These are phyloP conservation scores for Galendromus occidentalis DNA, from an alignment of 1,140 invertebrate species.

Conservation along the genomic window DNA sequence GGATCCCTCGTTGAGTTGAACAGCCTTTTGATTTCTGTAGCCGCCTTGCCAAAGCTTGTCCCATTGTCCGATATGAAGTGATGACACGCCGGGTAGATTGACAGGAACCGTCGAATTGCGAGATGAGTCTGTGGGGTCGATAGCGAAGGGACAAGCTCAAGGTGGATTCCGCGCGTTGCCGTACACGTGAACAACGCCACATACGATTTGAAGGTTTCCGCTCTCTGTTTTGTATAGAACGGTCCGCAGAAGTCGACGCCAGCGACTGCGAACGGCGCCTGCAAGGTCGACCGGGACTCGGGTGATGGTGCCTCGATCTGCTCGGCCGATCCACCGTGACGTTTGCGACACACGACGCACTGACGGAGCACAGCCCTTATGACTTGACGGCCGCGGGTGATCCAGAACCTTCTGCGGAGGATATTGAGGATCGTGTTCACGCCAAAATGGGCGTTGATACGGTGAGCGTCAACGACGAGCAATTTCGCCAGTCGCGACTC, in stretches of 20 bases:
- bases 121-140: constrained; percentile 26
- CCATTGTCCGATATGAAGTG: constrained; percentile 16
- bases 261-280: background rate
- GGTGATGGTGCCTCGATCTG: constrained; percentile 6
- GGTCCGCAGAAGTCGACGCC: background rate
- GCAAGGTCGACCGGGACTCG: too few relatives aligned
- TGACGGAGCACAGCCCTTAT: background rate
- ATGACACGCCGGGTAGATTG: constrained; percentile 20
- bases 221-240: background rate
- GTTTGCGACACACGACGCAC: background rate
- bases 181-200: constrained; percentile 30
- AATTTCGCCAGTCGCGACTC: too few relatives aligned
- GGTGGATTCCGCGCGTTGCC: constrained; percentile 27
- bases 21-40: constrained; percentile 11
- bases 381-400: background rate
- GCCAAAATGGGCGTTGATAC: background rate
- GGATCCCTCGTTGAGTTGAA: too few relatives aligned
- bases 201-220: constrained; percentile 24
- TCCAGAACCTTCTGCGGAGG: background rate
- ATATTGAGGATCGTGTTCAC: background rate
- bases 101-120: constrained; percentile 26
- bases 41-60: constrained; percentile 16
- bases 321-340: background rate
- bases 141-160: constrained; percentile 26
- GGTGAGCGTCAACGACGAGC: too few relatives aligned